A percentile compares a stretch with the other conserved stretches of the same genome.
Evolutionary conservation across 2,797 vertebrate genomes (phyloP).

Genomic region (Threskiornis aethiopicus): DNA sequence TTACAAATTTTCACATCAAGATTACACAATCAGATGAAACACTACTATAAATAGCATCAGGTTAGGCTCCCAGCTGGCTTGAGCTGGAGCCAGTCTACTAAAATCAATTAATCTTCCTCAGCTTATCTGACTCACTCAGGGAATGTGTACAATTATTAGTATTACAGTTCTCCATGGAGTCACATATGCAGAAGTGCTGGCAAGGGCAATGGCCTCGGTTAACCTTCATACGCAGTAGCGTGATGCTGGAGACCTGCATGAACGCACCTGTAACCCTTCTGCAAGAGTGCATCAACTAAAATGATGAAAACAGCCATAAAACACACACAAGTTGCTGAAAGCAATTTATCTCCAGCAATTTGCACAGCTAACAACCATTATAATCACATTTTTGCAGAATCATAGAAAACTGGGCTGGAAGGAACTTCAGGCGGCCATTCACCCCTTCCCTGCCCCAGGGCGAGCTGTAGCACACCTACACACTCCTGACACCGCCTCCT

Average conservation of each 20-base stretch:
- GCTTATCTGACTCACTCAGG: neutral
- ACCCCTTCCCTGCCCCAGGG: neutral
- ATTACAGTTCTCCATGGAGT: neutral
- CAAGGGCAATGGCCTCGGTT: fast-evolving
- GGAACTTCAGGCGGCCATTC: neutral
- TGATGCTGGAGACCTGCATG: fast-evolving
- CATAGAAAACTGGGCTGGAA: neutral
- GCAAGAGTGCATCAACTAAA: neutral
- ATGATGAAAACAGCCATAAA: neutral
- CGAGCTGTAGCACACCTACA: neutral
- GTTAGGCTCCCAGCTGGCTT: neutral
- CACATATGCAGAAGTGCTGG: neutral
- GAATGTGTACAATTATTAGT: neutral
- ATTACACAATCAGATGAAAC: neutral
- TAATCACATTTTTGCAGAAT: neutral
- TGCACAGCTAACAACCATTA: neutral
- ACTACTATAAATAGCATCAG: neutral
- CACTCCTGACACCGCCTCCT: neutral
- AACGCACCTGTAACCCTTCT: neutral
- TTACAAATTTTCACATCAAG: neutral
- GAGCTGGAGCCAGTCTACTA: neutral
- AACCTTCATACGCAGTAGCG: fast-evolving
- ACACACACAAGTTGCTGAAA: neutral
- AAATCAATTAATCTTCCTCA: neutral
- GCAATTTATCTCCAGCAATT: neutral